Percentiles rank a stretch among this genome's conserved stretches.
Evolutionary conservation across 2,797 vertebrate species (phyloP).

Genomic region (Trematomus bernacchii): DNA sequence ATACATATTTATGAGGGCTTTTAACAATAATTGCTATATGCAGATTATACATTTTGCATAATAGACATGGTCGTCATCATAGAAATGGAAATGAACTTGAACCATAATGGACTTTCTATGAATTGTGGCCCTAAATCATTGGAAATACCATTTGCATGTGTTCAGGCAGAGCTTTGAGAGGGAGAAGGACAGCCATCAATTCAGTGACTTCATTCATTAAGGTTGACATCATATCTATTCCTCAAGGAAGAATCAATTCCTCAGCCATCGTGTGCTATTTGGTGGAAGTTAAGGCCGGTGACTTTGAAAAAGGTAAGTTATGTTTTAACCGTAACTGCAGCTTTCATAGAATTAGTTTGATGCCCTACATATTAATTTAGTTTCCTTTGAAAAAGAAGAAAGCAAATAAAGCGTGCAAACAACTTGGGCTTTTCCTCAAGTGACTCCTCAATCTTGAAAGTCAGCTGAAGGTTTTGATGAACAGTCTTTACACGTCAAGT

Average conservation of each 20-base stretch:
- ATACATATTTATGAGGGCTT: no score
- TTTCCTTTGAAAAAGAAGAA: background rate
- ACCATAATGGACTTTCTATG: background rate
- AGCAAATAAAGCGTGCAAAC: background rate
- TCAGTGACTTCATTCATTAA: background rate
- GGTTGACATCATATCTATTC: slow-evolving; percentile 2
- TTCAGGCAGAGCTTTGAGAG: background rate
- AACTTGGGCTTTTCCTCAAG: background rate
- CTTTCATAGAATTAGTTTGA: slow-evolving; percentile 22
- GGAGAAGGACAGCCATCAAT: slow-evolving; percentile 2
- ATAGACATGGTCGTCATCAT: no score
- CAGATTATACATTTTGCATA: no score
- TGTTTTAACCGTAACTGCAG: slow-evolving; percentile 4
- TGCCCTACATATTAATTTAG: background rate
- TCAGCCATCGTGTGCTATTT: slow-evolving; percentile 10
- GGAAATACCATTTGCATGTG: background rate
- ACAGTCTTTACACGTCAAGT: background rate
- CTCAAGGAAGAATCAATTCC: slow-evolving; percentile 3
- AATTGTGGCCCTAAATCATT: background rate
- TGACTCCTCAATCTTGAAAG: background rate
- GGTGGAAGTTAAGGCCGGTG: background rate
- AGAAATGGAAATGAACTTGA: background rate
- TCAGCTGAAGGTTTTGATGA: slow-evolving; percentile 6
- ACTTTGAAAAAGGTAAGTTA: slow-evolving; percentile 16
- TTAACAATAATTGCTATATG: no score